These are phyloP conservation scores for Apodemia duryi DNA, from an alignment of 2,888 invertebrate genomes.

Conservation along the genomic window DNA sequence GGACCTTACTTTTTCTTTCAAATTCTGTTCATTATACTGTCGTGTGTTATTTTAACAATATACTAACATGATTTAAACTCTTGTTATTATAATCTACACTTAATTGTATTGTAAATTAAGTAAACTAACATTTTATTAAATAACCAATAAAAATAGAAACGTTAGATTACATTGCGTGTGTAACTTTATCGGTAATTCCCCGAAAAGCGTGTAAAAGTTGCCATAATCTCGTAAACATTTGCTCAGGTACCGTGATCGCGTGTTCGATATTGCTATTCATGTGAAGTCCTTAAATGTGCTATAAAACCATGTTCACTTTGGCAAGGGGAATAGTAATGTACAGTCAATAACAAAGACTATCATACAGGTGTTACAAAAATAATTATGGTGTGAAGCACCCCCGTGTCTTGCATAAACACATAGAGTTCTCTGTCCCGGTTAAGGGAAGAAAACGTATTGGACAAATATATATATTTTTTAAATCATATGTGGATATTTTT, in stretches of 20 bases:
- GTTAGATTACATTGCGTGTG: slow-evolving; percentile 5
- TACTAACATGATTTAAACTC: too few relatives aligned
- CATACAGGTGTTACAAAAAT: neutral
- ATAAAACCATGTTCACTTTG: slow-evolving; percentile 13
- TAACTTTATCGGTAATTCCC: slow-evolving; percentile 9
- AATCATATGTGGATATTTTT: too few relatives aligned
- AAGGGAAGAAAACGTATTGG: too few relatives aligned
- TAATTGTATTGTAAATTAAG: neutral
- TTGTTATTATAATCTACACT: neutral
- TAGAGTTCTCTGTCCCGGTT: too few relatives aligned
- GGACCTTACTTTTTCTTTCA: too few relatives aligned
- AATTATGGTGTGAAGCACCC: neutral
- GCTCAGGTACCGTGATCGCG: slow-evolving; percentile 9
- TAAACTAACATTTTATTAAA: neutral
- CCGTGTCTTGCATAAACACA: too few relatives aligned
- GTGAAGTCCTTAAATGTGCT: slow-evolving; percentile 4
- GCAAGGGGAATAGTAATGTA: slow-evolving; percentile 5
- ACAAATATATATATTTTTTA: too few relatives aligned
- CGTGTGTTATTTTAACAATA: too few relatives aligned
- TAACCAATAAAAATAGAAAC: neutral
- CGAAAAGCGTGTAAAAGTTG: slow-evolving; percentile 15
- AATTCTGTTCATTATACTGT: too few relatives aligned
- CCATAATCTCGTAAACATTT: slow-evolving; percentile 13
- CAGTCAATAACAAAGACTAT: neutral
- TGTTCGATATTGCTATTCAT: slow-evolving; percentile 11